Percentiles rank a stretch among this genome's conserved stretches.
Conservation (phyloP, 1,140 invertebrate species). For the Neotoxoptera formosana region DNA sequence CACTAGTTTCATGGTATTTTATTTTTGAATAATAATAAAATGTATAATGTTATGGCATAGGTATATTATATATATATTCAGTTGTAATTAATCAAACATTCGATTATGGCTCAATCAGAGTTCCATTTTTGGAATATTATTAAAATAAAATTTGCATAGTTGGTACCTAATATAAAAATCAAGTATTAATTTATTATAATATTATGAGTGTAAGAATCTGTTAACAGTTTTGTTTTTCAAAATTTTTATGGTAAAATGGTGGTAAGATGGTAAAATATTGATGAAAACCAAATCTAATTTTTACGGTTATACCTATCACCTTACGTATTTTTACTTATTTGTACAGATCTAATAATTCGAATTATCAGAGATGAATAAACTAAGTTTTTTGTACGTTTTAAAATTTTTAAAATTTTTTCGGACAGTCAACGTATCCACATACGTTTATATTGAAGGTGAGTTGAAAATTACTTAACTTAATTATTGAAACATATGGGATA, state of each 20-base stretch:
- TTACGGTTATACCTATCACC: background rate
- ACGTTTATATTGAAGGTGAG: no score
- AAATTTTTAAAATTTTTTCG: background rate
- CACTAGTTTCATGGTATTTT: no score
- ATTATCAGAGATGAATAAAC: background rate
- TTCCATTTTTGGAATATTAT: background rate
- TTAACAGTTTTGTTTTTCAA: no score
- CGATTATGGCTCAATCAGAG: background rate
- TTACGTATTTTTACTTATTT: background rate
- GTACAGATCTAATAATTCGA: background rate
- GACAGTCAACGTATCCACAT: background rate
- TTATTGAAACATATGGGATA: background rate
- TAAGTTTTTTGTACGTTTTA: background rate
- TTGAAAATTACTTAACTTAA: background rate
- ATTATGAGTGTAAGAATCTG: background rate
- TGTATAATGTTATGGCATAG: no score
- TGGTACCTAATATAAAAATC: background rate
- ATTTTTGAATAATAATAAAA: no score
- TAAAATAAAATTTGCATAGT: background rate
- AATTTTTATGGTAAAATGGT: no score
- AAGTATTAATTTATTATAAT: background rate
- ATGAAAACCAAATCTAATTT: background rate
- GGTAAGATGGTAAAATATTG: background rate
- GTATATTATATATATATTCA: no score
- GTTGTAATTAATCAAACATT: background rate